These are phyloP conservation scores for Drosophila diplacantha DNA, from an alignment of 2,888 invertebrate species.

Conservation along the genomic window DNA sequence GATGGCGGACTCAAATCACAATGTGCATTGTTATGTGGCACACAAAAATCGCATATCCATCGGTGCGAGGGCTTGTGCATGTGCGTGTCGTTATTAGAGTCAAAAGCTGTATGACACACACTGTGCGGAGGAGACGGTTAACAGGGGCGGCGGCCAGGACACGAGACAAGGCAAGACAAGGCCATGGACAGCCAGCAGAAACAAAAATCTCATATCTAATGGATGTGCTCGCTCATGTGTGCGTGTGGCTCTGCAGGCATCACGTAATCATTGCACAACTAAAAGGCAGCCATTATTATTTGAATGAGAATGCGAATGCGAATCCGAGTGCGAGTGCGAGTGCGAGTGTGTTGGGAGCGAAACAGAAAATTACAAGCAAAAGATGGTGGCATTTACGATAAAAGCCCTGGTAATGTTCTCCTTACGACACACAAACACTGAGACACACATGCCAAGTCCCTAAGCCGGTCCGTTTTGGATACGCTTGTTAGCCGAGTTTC, in stretches of 20 bases:
- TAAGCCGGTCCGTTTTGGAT: slow-evolving; percentile 40
- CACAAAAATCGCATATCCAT: slow-evolving; percentile 36
- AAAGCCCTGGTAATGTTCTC: slow-evolving; percentile 72
- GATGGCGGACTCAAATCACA: slow-evolving; percentile 32
- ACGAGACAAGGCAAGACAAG: slow-evolving; percentile 20
- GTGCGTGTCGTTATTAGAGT: slow-evolving; percentile 49
- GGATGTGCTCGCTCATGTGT: slow-evolving; percentile 49
- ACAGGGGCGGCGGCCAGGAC: neutral
- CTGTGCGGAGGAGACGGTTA: neutral
- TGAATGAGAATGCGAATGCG: slow-evolving; percentile 68
- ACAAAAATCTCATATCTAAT: slow-evolving; percentile 67
- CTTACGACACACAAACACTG: slow-evolving; percentile 55
- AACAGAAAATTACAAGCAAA: slow-evolving; percentile 73
- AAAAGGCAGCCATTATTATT: slow-evolving; percentile 72
- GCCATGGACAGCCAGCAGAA: slow-evolving; percentile 47
- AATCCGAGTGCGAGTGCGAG: slow-evolving; percentile 55
- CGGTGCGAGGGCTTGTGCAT: slow-evolving; percentile 29
- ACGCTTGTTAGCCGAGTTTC: slow-evolving; percentile 24
- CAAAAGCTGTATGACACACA: slow-evolving; percentile 57
- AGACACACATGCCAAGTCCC: slow-evolving; percentile 22
- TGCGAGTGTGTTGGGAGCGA: slow-evolving; percentile 63
- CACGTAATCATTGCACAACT: slow-evolving; percentile 71
- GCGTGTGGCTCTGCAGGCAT: slow-evolving; percentile 60
- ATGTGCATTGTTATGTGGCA: slow-evolving; percentile 46
- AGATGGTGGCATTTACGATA: slow-evolving; percentile 73